These are phyloP conservation scores for Ypsolopha scabrella DNA, from an alignment of 2,888 invertebrate genomes.

Conservation along the genomic window DNA sequence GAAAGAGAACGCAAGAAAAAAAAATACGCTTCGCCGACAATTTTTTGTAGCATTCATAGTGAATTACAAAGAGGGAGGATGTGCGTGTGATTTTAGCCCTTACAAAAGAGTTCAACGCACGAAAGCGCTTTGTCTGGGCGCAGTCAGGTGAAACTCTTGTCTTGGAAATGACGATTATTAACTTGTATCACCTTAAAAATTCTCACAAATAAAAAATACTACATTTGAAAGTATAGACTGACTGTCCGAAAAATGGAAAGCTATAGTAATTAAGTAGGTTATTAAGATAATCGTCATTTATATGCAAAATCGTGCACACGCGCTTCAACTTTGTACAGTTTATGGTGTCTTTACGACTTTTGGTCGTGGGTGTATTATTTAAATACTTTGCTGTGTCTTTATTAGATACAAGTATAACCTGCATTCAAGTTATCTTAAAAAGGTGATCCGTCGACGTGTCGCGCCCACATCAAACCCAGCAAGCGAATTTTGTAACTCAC, in stretches of 20 bases:
- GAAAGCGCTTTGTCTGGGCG: slow-evolving; percentile 42
- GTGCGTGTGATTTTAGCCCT: slow-evolving; percentile 49
- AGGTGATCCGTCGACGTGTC: slow-evolving; percentile 57
- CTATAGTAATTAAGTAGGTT: background rate
- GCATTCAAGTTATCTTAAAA: slow-evolving; percentile 18
- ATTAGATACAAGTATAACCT: background rate
- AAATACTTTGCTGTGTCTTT: background rate
- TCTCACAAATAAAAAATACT: background rate
- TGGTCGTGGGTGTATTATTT: background rate
- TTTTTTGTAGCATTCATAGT: background rate
- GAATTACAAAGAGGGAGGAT: slow-evolving; percentile 19
- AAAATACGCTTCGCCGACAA: no score
- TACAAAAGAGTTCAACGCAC: slow-evolving; percentile 70
- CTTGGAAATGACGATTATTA: background rate
- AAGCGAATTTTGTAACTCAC: slow-evolving; percentile 5
- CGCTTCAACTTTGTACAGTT: background rate
- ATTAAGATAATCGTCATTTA: background rate
- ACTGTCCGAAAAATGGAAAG: background rate
- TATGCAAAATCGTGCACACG: background rate
- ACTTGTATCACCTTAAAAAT: no score
- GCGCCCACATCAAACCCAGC: slow-evolving; percentile 31
- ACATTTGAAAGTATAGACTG: no score
- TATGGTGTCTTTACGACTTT: background rate
- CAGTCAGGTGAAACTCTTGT: slow-evolving; percentile 37
- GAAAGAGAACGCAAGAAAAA: background rate